phyloP scores from a whole-genome alignment of 2,888 invertebrate genomes.

The Agrochola macilenta region DNA sequence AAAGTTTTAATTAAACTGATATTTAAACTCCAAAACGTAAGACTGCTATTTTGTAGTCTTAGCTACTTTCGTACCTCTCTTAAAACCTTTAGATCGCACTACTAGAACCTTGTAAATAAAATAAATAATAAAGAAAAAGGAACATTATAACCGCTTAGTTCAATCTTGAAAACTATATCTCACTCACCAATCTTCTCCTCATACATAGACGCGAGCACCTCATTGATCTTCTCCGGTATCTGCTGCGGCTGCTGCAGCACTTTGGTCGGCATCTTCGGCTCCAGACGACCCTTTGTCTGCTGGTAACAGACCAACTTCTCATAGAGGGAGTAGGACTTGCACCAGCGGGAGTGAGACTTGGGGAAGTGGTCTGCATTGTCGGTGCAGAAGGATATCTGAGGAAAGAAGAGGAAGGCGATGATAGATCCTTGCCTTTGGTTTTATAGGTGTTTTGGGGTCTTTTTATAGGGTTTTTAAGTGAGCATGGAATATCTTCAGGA shows the following conservation, averaged over 20 bases:
- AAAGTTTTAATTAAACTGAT: neutral
- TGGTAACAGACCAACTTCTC: constrained; percentile 91
- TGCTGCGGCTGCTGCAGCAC: constrained; percentile 74
- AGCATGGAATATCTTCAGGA: neutral
- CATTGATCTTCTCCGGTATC: constrained; percentile 87
- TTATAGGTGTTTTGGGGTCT: neutral
- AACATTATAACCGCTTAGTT: neutral
- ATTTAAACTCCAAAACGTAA: neutral
- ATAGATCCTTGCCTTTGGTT: neutral
- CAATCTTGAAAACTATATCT: neutral
- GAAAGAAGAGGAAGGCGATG: neutral
- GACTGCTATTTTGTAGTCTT: no score
- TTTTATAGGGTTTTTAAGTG: neutral
- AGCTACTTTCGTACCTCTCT: no score
- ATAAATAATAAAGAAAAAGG: neutral
- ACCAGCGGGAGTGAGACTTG: constrained; percentile 91
- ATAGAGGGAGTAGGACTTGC: constrained; percentile 91
- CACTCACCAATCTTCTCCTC: constrained; percentile 84
- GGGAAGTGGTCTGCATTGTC: constrained; percentile 87
- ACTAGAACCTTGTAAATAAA: neutral
- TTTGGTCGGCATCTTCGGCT: constrained; percentile 90
- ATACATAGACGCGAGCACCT: constrained; percentile 86
- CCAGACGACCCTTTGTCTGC: constrained; percentile 89
- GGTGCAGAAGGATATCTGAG: constrained; percentile 89
- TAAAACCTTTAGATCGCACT: no score